Base-by-base conservation (phyloP, 2,797 vertebrate genomes). In the Lates japonicus region DNA sequence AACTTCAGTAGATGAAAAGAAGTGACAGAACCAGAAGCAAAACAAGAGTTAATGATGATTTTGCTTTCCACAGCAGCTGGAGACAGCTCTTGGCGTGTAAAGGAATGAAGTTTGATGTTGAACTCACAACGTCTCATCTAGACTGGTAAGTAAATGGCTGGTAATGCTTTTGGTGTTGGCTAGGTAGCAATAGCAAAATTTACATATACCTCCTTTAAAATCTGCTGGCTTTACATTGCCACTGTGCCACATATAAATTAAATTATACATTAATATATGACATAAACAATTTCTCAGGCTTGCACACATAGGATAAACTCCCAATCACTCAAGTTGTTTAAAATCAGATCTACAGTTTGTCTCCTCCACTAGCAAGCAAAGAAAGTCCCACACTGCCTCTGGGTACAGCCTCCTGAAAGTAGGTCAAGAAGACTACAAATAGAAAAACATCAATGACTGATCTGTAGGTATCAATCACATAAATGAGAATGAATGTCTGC, bases 401-500 rank as follows among this genome's bases (percentile, higher is more conserved):
- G 63, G 76, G 37, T 58, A 65, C 46, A 61, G 55, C 65, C 74
- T 42, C 52, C 60, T 71, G 44, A 84, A 88, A 87, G 62, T 83
- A 83, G 76, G 78, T 84, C 86, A 87, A 63, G 55, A 79, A 17
- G 63, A 87, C 78, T 58, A 63, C 65, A 70, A 87, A 78, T 31
- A 81, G 66, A 77, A 80, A 74, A 83, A 55, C 60, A 83, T 69
- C 20, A 31, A 31, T 49, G 16, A 60, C 31, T 74, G 29, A 77
- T 80, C 68, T 70, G 46, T 70, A 70, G 16, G 9, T 67, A 66
- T 76, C 33, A 61, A 20, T 37, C 37, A 74, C 37, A 33, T 54
- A 55, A 75, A 75, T 67, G 35, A 65, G 31, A 67, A 33, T 9
- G 31, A 67, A 33, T 9, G n/a, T 41, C 29, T 48, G 22, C 14